Conservation (phyloP, 30 jellyfish, hydroid and myxozoan species). For the Aurelia aurita complex sp. Pacific region DNA sequence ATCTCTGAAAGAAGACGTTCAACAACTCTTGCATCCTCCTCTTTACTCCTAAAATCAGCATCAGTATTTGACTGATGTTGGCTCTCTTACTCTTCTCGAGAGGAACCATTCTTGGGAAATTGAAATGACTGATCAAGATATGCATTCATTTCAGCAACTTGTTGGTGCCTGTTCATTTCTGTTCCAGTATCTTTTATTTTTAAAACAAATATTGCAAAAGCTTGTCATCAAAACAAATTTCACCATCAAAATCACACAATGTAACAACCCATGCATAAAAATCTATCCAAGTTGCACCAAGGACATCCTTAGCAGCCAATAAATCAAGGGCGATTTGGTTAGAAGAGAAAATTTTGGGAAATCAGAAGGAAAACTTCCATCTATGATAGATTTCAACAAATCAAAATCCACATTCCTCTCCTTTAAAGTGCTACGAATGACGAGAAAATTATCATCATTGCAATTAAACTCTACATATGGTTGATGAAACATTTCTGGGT, state of each 20-base stretch:
- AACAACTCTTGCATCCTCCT: not conserved
- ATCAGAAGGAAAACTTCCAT: not conserved
- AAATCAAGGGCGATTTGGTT: not conserved
- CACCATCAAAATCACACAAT: not conserved
- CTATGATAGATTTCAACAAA: not conserved
- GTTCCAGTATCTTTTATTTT: not conserved
- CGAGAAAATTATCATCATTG: too few species aligned
- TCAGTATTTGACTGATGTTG: not conserved
- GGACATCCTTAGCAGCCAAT: not conserved
- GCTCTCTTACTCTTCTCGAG: not conserved
- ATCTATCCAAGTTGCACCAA: not conserved
- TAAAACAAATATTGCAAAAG: not conserved
- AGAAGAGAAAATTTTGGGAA: not conserved
- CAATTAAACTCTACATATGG: too few species aligned
- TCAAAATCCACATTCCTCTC: not conserved
- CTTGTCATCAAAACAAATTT: not conserved
- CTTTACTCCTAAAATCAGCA: not conserved
- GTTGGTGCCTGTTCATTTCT: not conserved
- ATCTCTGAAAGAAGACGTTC: not conserved
- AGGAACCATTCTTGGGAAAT: not conserved
- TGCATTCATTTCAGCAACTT: not conserved
- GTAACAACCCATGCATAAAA: not conserved
- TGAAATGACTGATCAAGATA: not conserved
- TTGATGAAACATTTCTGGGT: too few species aligned
- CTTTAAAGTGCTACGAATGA: too few species aligned